Conservation (phyloP, 2,888 invertebrate species). For the Conomelus anceps region DNA sequence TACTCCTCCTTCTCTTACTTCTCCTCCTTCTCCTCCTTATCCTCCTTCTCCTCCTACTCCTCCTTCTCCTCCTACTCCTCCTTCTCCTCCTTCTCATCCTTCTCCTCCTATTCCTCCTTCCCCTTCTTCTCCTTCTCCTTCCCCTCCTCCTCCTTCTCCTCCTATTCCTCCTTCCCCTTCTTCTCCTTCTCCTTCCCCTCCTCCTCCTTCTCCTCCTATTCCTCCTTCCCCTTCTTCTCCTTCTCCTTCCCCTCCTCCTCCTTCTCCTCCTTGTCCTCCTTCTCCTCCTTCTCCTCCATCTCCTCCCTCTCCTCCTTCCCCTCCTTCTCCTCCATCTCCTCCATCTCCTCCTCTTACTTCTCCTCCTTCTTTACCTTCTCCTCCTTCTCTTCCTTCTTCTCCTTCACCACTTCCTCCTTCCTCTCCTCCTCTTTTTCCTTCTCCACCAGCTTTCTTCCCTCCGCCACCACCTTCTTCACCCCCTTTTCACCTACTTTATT, state of each 20-base stretch:
- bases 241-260: neutral
- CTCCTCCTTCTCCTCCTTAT: no score
- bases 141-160: slow-evolving; percentile 1
- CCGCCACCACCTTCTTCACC: neutral
- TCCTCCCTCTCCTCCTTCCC: slow-evolving; percentile 1
- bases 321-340: neutral
- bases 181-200: neutral
- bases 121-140: neutral
- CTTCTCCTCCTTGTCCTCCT: slow-evolving; percentile 1
- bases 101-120: neutral
- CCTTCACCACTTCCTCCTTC: neutral
- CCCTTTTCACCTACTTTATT: neutral
- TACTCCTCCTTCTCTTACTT: no score
- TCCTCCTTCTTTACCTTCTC: neutral
- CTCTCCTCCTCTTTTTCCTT: neutral
- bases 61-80: no score
- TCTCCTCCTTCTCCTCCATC: neutral
- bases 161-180: neutral
- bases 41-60: no score
- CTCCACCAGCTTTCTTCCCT: neutral
- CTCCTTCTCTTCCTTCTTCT: neutral
- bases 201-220: neutral
- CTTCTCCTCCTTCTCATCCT: no score
- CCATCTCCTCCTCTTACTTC: neutral
- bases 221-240: neutral